phyloP scores from a whole-genome alignment of 2,888 invertebrate genomes.

The Ormyrus rosae region DNA sequence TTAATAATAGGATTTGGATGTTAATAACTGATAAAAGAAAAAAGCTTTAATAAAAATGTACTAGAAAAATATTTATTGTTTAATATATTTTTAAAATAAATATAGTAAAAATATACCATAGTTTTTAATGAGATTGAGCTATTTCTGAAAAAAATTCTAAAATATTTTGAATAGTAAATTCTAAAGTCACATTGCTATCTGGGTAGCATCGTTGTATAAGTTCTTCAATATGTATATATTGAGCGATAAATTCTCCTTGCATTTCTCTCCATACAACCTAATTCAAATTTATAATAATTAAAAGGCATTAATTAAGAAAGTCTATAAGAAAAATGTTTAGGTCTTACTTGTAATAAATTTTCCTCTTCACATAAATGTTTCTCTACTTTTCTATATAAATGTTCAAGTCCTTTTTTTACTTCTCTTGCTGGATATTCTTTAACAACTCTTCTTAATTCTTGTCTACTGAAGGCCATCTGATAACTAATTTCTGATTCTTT shows the following conservation, averaged over 20 bases:
- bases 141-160: constrained; percentile 98
- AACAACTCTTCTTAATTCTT: constrained; percentile 95
- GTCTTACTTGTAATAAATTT: constrained; percentile 85
- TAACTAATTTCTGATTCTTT: constrained; percentile 98
- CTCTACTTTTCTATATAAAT: constrained; percentile 96
- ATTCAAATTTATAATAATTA: constrained; percentile 53
- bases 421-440: constrained; percentile 95
- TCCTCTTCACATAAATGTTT: constrained; percentile 97
- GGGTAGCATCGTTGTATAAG: constrained; percentile 97
- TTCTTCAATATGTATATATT: constrained; percentile 94
- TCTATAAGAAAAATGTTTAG: constrained; percentile 7
- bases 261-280: constrained; percentile 99
- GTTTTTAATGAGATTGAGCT: constrained; percentile 90
- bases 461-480: constrained; percentile 97
- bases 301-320: constrained; percentile 7
- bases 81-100: constrained; percentile 24
- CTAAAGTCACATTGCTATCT: constrained; percentile 93
- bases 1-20: no score
- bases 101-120: constrained; percentile 6
- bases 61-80: constrained; percentile 25
- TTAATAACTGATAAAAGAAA: neutral
- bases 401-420: constrained; percentile 94
- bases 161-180: constrained; percentile 97
- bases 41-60: neutral
- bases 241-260: constrained; percentile 99